Evolutionary conservation across 2,797 vertebrate species (phyloP), one percentile per base, ranked within the genome.

Genomic region (Sandelia bainsii): DNA sequence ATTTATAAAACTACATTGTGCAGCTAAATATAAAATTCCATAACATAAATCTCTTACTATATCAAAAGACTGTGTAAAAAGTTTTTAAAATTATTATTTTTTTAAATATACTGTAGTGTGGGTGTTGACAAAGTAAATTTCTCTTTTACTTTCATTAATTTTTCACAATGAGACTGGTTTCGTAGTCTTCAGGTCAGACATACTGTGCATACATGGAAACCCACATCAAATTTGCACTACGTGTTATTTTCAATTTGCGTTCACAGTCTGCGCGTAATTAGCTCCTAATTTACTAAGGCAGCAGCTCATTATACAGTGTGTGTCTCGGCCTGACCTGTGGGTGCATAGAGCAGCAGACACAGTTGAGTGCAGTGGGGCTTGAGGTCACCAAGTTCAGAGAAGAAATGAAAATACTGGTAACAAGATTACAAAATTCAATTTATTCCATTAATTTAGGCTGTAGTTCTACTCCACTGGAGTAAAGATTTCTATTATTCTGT

Each of bases 181-280:
- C 29, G 13, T 29, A 17, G 52, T 51, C n/a, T 44, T 25, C 0
- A 3, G 45, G 45, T 73, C 32, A 62, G 42, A 75, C 32, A 34
- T 34, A 34, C 32, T 73, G 49, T 32, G 56, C 22, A 77, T n/a
- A 50, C 22, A 62, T 50, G 34, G 53, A 76, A 46, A 22, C 20
- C n/a, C 23, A 19, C 5, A 5, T 34, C 34, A 66, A 63, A 77
- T 56, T 62, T 63, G 40, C 46, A 53, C 32, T 20, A 40, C 3
- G 44, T 51, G 25, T 59, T 74, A 54, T 29, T 62, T 77, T 46
- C 53, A 51, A 57, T 77, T 65, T 65, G 50, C 16, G 2, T 20
- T 50, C 6, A 0, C 19, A 73, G 45, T 62, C 49, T 57, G 81
- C 10, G 0, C 58, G 39, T 64, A 58, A 77, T 80, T 75, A 80